Conservation (phyloP, 64 coral and sea anemone species). For the Porites australiensis region DNA sequence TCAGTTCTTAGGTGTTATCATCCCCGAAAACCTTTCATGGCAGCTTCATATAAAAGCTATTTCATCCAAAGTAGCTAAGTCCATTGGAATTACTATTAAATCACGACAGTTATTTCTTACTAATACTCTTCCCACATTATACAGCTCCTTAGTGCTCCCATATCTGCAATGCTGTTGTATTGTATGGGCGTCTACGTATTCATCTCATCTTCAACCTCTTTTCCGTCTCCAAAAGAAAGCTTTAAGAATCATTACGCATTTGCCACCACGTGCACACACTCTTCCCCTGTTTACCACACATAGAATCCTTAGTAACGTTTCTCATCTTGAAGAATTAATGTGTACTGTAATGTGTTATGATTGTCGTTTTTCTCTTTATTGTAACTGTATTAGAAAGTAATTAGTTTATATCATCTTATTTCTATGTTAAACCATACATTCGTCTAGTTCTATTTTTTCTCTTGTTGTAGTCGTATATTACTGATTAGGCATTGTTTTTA, state of each 20-base stretch:
- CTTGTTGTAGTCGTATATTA: too few species aligned
- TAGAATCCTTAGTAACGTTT: too few species aligned
- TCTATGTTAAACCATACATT: too few species aligned
- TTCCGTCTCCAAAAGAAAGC: constrained; percentile 17
- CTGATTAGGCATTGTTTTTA: too few species aligned
- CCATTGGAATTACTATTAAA: background rate
- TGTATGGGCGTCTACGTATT: background rate
- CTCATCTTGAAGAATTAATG: too few species aligned
- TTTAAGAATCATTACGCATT: constrained; percentile 23
- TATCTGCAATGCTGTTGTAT: constrained; percentile 46
- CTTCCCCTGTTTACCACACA: constrained; percentile 20
- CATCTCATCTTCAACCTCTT: constrained; percentile 22
- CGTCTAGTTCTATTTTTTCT: too few species aligned
- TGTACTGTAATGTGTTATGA: too few species aligned
- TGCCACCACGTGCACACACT: constrained; percentile 25
- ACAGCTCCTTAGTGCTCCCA: constrained; percentile 42
- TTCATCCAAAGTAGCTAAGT: constrained; percentile 30
- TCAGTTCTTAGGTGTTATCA: background rate
- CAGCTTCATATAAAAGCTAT: constrained; percentile 31
- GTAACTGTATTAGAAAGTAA: too few species aligned
- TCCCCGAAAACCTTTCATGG: constrained; percentile 58
- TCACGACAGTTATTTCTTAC: background rate
- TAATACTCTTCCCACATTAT: constrained; percentile 19
- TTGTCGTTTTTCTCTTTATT: too few species aligned
- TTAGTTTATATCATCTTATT: too few species aligned